phyloP scores from a whole-genome alignment of 2,113 vertebrate species.

The Vireo altiloquus region DNA sequence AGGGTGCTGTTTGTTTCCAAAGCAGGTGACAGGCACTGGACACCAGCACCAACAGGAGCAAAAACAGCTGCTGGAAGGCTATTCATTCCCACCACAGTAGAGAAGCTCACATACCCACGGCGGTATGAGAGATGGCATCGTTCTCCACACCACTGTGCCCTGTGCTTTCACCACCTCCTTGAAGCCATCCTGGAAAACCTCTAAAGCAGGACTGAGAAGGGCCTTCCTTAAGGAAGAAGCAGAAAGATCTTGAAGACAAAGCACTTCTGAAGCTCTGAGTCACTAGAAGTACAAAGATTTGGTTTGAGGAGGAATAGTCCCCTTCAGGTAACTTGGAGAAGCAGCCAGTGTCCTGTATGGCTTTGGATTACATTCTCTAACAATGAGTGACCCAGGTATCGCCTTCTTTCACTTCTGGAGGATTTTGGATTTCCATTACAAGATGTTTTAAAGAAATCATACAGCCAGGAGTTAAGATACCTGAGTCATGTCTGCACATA shows the following conservation, averaged over 20 bases:
- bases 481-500: neutral
- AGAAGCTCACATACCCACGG: neutral
- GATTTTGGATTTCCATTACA: neutral
- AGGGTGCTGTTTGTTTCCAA: neutral
- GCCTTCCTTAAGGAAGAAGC: neutral
- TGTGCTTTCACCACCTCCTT: neutral
- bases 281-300: neutral
- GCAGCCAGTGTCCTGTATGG: neutral
- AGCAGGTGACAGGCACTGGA: neutral
- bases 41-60: neutral
- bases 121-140: rapidly evolving
- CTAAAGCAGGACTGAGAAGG: neutral
- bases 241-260: neutral
- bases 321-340: neutral
- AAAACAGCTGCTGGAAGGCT: neutral
- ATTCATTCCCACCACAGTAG: neutral
- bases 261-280: neutral
- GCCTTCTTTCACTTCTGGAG: neutral
- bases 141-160: neutral
- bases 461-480: neutral
- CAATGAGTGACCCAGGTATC: rapidly evolving
- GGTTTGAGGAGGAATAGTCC: neutral
- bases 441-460: neutral
- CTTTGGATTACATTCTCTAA: neutral
- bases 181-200: neutral